phyloP scores from a whole-genome alignment of 2,888 invertebrate species.

The Pandemis cinnamomeana region DNA sequence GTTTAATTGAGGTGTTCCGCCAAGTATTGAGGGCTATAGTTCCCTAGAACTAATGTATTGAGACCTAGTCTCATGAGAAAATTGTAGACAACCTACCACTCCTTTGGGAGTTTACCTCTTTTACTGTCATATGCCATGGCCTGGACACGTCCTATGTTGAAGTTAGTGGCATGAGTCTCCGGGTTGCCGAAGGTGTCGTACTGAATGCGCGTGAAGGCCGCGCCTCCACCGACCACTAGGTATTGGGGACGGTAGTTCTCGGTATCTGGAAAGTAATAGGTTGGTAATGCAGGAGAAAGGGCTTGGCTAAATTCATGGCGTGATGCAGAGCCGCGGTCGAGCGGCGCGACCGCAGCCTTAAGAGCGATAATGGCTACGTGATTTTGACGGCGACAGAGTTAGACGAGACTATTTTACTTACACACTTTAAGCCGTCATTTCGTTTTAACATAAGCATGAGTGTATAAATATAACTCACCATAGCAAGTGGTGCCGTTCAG shows the following conservation, averaged over 20 bases:
- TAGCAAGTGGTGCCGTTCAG: conserved; percentile 75
- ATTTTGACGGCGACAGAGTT: too few relatives aligned
- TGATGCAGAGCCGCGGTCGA: too few relatives aligned
- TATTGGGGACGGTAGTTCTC: conserved; percentile 66
- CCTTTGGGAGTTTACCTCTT: conserved; percentile 63
- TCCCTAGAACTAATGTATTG: neutral
- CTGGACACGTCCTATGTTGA: conserved; percentile 82
- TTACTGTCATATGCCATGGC: conserved; percentile 87
- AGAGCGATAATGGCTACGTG: too few relatives aligned
- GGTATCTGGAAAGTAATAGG: conserved; percentile 47
- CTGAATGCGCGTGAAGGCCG: conserved; percentile 85
- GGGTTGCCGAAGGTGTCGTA: conserved; percentile 88
- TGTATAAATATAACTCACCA: conserved; percentile 56
- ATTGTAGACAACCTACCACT: neutral
- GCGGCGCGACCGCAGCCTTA: too few relatives aligned
- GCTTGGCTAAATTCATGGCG: too few relatives aligned
- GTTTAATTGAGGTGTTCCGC: too few relatives aligned
- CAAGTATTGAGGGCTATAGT: neutral
- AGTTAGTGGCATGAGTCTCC: conserved; percentile 75
- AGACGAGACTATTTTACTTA: too few relatives aligned
- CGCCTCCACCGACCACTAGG: conserved; percentile 84
- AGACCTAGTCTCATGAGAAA: too few relatives aligned
- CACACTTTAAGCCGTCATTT: too few relatives aligned
- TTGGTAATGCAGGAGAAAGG: too few relatives aligned
- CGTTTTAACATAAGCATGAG: too few relatives aligned